Conservation (phyloP, 2,113 vertebrate genomes). For the Enhydra lutris region DNA sequence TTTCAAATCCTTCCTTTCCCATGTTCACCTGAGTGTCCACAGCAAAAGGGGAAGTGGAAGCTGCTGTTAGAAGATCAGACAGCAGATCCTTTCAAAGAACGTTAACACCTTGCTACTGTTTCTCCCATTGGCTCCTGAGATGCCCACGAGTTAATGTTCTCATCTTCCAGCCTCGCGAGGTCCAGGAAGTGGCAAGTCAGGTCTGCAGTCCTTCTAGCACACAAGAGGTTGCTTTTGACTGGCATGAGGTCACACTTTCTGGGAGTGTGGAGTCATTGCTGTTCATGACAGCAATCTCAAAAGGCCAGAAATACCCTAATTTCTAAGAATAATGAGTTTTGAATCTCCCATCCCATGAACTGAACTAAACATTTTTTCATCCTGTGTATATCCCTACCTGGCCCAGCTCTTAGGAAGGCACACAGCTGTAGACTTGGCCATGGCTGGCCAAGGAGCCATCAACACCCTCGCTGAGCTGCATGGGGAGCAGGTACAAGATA, state of each 20-base stretch:
- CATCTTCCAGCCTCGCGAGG: background rate
- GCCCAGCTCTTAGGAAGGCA: background rate
- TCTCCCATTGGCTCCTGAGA: background rate
- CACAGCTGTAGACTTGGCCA: background rate
- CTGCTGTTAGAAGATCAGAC: background rate
- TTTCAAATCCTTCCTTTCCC: background rate
- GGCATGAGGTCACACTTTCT: background rate
- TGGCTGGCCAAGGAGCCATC: background rate
- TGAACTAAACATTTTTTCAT: background rate
- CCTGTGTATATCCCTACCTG: background rate
- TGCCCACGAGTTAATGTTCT: background rate
- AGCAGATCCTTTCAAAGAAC: background rate
- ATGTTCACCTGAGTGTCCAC: background rate
- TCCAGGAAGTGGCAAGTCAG: background rate
- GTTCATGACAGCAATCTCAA: background rate
- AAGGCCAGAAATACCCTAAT: background rate
- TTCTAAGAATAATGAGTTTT: slow-evolving; percentile 1
- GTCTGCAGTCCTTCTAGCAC: background rate
- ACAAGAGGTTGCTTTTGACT: background rate
- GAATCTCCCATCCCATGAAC: background rate
- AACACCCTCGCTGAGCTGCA: background rate
- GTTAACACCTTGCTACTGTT: background rate
- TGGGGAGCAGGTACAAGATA: background rate
- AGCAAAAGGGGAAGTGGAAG: background rate
- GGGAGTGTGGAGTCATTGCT: background rate